Percentiles rank a stretch among this genome's conserved stretches.
Conservation (phyloP, 2,797 vertebrate genomes). For the Loriculus beryllinus region DNA sequence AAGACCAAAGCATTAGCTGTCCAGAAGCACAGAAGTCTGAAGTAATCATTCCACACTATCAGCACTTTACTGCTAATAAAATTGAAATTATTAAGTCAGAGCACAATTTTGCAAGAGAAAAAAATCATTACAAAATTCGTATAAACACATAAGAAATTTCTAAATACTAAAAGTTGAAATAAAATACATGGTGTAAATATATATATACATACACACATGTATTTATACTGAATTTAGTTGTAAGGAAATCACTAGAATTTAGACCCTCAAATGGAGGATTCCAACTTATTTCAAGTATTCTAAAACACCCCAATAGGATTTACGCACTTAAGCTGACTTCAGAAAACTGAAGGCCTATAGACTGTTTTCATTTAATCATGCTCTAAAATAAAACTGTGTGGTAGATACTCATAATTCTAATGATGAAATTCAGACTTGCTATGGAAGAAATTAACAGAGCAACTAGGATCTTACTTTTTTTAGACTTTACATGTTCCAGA, state of each 20-base stretch:
- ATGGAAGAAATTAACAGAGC: background rate
- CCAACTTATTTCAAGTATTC: background rate
- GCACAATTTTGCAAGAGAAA: background rate
- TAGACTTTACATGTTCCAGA: background rate
- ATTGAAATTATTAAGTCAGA: background rate
- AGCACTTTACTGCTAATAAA: background rate
- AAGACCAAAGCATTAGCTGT: background rate
- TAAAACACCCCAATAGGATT: background rate
- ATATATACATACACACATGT: background rate
- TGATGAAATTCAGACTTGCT: background rate
- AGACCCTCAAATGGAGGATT: background rate
- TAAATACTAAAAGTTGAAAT: background rate
- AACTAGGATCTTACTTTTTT: background rate
- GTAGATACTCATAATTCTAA: background rate
- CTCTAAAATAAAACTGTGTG: background rate
- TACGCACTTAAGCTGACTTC: background rate
- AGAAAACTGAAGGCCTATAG: background rate
- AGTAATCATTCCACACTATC: background rate
- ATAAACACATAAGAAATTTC: background rate
- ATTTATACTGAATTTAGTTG: background rate
- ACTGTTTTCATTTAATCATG: background rate
- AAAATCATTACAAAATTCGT: background rate
- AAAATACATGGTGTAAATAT: background rate
- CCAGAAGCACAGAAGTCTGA: background rate
- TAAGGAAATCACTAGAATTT: background rate